Evolutionary conservation across 2,888 invertebrate species (phyloP).

Genomic region (Leptinotarsa peninsularis): DNA sequence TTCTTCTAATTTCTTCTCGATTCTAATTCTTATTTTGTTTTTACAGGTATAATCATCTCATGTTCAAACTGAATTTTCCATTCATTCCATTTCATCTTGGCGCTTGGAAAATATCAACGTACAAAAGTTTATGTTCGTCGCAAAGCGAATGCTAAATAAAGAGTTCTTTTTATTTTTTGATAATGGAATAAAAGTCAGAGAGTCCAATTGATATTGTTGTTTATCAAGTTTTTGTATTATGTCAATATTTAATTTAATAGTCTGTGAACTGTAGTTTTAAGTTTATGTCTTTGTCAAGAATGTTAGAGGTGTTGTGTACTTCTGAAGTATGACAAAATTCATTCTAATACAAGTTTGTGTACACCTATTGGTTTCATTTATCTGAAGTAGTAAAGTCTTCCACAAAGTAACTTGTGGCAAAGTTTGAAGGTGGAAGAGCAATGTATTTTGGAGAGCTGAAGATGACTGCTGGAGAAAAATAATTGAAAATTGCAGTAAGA

Average conservation of each 20-base stretch:
- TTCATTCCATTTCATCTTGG: constrained; percentile 50
- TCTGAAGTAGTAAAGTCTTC: not conserved
- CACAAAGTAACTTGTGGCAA: too few species aligned
- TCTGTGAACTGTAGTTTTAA: constrained; percentile 53
- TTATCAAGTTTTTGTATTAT: constrained; percentile 53
- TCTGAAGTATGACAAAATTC: constrained; percentile 52
- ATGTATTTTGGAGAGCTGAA: too few species aligned
- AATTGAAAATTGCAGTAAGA: too few species aligned
- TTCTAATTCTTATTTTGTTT: constrained; percentile 27
- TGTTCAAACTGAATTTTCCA: constrained; percentile 47
- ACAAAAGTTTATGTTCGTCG: constrained; percentile 49
- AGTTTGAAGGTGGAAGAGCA: too few species aligned
- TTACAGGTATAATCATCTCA: constrained; percentile 48
- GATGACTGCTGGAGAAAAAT: too few species aligned
- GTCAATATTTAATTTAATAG: constrained; percentile 54
- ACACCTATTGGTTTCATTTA: not conserved
- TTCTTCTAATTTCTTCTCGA: not conserved
- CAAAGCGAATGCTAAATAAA: constrained; percentile 37
- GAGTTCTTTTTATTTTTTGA: constrained; percentile 41
- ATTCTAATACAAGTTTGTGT: constrained; percentile 22
- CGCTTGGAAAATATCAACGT: constrained; percentile 49
- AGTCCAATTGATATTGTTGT: not conserved
- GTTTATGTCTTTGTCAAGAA: constrained; percentile 57
- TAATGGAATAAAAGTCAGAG: constrained; percentile 43
- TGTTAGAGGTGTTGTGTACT: constrained; percentile 59